phyloP scores from a whole-genome alignment of 2,888 invertebrate genomes.

The Athalia cordata region DNA sequence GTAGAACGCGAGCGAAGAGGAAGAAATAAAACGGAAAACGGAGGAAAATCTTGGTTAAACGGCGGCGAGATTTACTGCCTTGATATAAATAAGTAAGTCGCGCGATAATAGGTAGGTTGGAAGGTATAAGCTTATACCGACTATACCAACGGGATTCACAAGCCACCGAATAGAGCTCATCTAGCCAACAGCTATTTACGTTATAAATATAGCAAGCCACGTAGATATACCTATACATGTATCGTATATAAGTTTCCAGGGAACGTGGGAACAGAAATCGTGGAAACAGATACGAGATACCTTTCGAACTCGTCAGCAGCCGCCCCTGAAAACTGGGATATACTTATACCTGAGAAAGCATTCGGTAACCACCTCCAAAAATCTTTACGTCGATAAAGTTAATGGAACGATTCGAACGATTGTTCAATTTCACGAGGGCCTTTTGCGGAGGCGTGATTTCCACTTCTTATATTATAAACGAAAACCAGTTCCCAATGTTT shows the following conservation, averaged over 20 bases:
- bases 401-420: constrained; percentile 28
- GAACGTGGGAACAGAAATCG: no score
- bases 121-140: neutral
- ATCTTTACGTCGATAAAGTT: constrained; percentile 33
- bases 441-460: neutral
- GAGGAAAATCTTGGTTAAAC: constrained; percentile 53
- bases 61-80: constrained; percentile 55
- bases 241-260: no score
- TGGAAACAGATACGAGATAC: no score
- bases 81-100: constrained; percentile 63
- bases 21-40: constrained; percentile 18
- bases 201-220: neutral
- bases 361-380: neutral
- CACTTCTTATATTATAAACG: no score
- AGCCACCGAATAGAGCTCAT: constrained; percentile 36
- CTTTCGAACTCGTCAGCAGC: no score
- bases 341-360: no score
- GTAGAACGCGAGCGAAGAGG: neutral
- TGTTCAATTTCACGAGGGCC: constrained; percentile 24
- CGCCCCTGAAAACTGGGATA: no score
- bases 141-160: constrained; percentile 29
- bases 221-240: no score
- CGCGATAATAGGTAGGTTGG: constrained; percentile 14
- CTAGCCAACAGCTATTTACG: constrained; percentile 8
- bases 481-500: no score